Base-by-base conservation (phyloP, 2,113 vertebrate genomes). In the Daubentonia madagascariensis region DNA sequence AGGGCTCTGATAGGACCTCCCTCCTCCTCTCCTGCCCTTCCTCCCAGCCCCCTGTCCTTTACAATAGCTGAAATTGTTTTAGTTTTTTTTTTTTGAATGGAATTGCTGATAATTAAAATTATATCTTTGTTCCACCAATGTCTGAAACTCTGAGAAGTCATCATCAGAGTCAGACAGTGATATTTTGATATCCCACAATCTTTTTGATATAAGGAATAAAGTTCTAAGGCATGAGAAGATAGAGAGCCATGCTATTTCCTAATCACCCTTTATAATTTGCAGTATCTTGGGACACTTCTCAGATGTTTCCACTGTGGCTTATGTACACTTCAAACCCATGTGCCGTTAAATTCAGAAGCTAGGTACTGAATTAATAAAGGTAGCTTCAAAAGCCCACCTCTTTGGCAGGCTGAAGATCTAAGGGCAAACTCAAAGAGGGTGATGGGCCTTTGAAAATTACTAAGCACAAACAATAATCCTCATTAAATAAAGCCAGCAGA, bases 381-480 rank as follows among this genome's bases (percentile, higher is more conserved):
- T 0, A 65, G 95, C 98, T 99, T 99, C 98, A 99, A 99, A 99
- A 98, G 91, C 78, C 94, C 98, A 98, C 96, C 98, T 98, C 97
- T 96, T 96, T 63, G 97, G 97, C 96, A 84, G 83, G 96, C 98
- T 73, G 92, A 95, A 99, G 99, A 99, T 99, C 98, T 99, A 97
- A 99, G 97, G 97, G 95, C 52, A 22, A 97, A 97, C 97, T 98
- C 89, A 72, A 93, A 98, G 96, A 95, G 97, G 98, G 97, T 98
- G 98, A 98, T 97, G 52, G 97, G 97, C 97, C 98, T 99, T 98
- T 98, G 98, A 98, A 98, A 98, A 98, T 98, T 88, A 97, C 98
- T 98, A 98, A 97, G 98, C 20, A 73, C 98, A 98, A 98, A 99
- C 98, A 99, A 98, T 98, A 98, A 98, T 98, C 97, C 98, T 98